Conservation (phyloP, 2,888 invertebrate species). For the Lithophane ornitopus region DNA sequence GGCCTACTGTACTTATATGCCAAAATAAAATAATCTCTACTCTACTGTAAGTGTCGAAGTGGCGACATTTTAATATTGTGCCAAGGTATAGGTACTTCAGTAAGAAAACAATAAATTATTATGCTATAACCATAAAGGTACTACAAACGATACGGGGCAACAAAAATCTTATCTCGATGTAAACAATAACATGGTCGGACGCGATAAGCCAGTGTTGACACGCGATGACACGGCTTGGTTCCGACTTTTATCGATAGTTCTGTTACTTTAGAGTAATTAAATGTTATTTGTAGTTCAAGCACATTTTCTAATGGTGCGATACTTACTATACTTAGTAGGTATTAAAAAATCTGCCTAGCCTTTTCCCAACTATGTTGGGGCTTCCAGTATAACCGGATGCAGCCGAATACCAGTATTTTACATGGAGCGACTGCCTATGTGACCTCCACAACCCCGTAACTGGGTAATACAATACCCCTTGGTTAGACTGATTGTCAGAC, state of each 20-base stretch:
- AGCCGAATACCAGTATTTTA: too few relatives aligned
- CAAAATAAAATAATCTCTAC: not conserved
- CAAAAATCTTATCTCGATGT: slow-evolving; percentile 56
- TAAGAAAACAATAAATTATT: slow-evolving; percentile 34
- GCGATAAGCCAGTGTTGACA: slow-evolving; percentile 56
- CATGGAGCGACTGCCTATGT: too few relatives aligned
- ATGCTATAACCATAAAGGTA: slow-evolving; percentile 20
- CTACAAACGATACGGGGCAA: slow-evolving; percentile 20
- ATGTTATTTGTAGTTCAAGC: slow-evolving; percentile 9
- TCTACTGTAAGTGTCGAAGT: not conserved
- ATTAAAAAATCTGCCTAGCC: too few relatives aligned
- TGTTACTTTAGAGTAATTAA: not conserved
- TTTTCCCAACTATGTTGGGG: too few relatives aligned
- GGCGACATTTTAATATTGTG: not conserved
- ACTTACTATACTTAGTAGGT: not conserved
- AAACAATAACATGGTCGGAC: slow-evolving; percentile 52
- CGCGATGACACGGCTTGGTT: slow-evolving; percentile 37
- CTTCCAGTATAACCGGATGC: too few relatives aligned
- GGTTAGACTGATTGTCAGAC: too few relatives aligned
- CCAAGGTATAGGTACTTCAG: not conserved
- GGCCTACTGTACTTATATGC: too few relatives aligned
- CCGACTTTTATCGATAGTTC: slow-evolving; percentile 49
- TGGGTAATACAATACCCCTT: too few relatives aligned
- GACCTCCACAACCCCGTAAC: too few relatives aligned
- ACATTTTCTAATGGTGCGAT: not conserved